Base-by-base conservation (phyloP, 2,888 invertebrate species). In the Lottia gigantea region DNA sequence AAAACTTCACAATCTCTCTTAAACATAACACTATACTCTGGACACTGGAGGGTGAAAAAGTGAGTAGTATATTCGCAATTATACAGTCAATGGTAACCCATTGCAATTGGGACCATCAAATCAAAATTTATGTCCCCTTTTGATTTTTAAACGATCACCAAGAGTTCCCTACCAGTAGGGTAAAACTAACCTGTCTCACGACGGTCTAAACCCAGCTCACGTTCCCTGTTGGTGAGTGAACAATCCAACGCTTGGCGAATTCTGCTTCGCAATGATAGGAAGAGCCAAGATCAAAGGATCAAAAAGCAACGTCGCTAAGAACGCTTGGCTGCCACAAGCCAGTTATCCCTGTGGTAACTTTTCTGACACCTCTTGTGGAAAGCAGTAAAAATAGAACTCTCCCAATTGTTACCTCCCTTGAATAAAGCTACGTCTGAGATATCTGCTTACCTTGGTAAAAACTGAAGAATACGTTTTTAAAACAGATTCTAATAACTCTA, bases 401-500 rank as follows among this genome's bases (percentile, higher is more conserved):
- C 11, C 40, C 40, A 40, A 31, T 40, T 40, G 11, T 31, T 11
- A 11, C 11, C 11, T 4, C 6, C 0, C 40, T 8, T 40, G 11
- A 40, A 40, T 40, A 40, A 40, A 6, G 40, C 1, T 4, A 40
- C 1, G 40, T 40, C 40, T 3, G 14, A 14, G 19, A 8, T 31
- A 7, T 26, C 6, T 31, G 67, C 70, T 66, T 71, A 90, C 90
- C 82, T 87, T 80, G 67, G 88, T 85, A 79, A 91, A 91, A 46
- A 90, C 87, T 7, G 85, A 77, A 11, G 90, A 86, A 76, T 88
- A 91, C n/a, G 86, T 83, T n/a, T 89, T 94, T 64, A 99, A 91
- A 68, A 98, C 94, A 0, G 96, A 95, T 88, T 99, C 98, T 64
- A 99, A 89, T 26, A 99, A 90, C 88, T 99, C 98, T 79, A 99